Conservation (phyloP, 2,888 invertebrate species). For the Fragum fragum region DNA sequence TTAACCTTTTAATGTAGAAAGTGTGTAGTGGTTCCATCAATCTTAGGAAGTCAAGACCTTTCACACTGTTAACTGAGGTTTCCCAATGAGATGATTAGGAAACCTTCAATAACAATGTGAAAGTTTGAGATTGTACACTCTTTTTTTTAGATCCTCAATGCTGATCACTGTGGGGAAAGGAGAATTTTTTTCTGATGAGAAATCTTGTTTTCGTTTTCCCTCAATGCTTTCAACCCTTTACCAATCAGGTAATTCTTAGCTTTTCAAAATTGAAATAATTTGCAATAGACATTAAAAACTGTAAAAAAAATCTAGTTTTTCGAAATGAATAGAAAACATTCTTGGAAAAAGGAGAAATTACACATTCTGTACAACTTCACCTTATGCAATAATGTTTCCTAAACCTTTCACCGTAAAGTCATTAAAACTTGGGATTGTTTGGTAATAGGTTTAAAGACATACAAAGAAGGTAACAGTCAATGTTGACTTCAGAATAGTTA, state of each 20-base stretch:
- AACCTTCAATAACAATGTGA: neutral
- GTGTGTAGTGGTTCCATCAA: too few relatives aligned
- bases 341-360: constrained; percentile 6
- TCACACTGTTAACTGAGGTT: neutral
- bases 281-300: neutral
- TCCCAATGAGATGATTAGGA: neutral
- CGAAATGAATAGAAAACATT: neutral
- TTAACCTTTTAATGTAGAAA: too few relatives aligned
- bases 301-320: too few relatives aligned
- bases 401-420: neutral
- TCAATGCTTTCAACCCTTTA: neutral
- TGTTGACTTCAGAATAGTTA: too few relatives aligned
- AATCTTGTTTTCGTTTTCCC: neutral
- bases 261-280: neutral
- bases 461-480: too few relatives aligned
- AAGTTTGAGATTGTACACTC: too few relatives aligned
- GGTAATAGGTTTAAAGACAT: too few relatives aligned
- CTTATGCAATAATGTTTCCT: neutral
- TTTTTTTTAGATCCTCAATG: too few relatives aligned
- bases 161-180: neutral
- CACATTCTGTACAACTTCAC: neutral
- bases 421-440: neutral
- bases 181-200: neutral
- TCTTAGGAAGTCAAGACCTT: too few relatives aligned
- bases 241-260: neutral